Base-by-base conservation (phyloP, 92 coral and sea anemone species). In the Heteractis magnifica region DNA sequence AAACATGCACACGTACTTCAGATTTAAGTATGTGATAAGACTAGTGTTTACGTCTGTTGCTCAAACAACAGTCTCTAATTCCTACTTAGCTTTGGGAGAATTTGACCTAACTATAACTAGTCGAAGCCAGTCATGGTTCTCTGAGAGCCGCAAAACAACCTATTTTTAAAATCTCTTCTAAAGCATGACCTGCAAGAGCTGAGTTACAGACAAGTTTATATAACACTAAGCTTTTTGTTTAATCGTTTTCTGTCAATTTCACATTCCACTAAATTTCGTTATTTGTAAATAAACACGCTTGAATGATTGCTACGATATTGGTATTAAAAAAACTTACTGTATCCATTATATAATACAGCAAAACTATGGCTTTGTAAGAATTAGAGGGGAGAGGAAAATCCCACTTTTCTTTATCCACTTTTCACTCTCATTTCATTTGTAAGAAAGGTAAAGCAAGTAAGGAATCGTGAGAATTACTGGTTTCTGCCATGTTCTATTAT, bases 281-380 rank as follows among this genome's bases (percentile, higher is more conserved):
- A 72, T 52, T 85, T 85, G 88, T 85, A 85, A 85, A 85, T 83
- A 85, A 77, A 68, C 52, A 49, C 83, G 65, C 51, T 50, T 10
- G 11, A 71, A 60, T 60, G 49, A 79, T 79, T 52, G 48, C 16
- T 8, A 11, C 13, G n/a, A 74, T 74, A 26, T 15, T 74, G 21
- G n/a, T 74, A 16, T 14, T 11, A 74, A 15, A 44, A 74, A 6
- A 14, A n/a, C 56, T 72, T 23, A 74, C 12, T 44, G 20, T 44
- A 74, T 49, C 78, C 3, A 10, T 65, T 10, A 44, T 74, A 74
- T 74, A 10, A 74, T 72, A 72, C 51, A 34, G 75, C 18, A 72
- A 7, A 72, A 23, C 10, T 10, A 26, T 72, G 11, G 50, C 50
- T 72, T 10, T 74, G 19, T 65, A 65, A 10, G 72, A 10, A 5